Evolutionary conservation across 2,113 vertebrate species (phyloP).

Genomic region (Rissa tridactyla): DNA sequence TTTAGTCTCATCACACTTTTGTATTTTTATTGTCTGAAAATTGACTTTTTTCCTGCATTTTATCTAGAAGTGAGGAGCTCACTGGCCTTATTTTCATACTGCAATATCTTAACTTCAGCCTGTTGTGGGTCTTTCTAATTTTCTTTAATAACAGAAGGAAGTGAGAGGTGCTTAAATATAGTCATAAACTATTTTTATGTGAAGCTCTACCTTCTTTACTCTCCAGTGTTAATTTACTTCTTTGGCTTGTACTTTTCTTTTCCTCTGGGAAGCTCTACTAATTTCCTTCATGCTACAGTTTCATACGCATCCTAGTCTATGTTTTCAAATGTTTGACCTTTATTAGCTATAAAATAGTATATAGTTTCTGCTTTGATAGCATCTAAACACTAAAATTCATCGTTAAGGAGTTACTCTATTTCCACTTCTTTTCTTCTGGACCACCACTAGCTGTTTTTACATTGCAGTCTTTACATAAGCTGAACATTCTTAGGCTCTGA

Average conservation of each 20-base stretch:
- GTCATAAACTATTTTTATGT: background rate
- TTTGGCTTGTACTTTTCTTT: background rate
- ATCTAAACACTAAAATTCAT: background rate
- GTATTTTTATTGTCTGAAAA: background rate
- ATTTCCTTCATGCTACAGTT: background rate
- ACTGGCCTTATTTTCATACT: background rate
- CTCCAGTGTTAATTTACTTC: background rate
- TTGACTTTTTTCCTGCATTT: background rate
- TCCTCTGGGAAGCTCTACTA: background rate
- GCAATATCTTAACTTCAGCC: background rate
- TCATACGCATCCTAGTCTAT: background rate
- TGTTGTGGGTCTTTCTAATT: background rate
- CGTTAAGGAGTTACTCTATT: background rate
- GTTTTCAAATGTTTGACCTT: background rate
- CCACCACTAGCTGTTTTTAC: background rate
- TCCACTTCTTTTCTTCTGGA: conserved; percentile 4
- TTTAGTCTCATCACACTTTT: background rate
- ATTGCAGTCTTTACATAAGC: background rate
- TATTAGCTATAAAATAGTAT: background rate
- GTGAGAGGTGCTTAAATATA: background rate
- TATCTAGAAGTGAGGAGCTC: background rate
- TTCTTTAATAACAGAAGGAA: background rate
- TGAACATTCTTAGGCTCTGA: background rate
- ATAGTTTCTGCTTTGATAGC: background rate
- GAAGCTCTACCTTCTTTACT: background rate